Conservation (phyloP, 2,113 vertebrate species). For the Ovibos moschatus region DNA sequence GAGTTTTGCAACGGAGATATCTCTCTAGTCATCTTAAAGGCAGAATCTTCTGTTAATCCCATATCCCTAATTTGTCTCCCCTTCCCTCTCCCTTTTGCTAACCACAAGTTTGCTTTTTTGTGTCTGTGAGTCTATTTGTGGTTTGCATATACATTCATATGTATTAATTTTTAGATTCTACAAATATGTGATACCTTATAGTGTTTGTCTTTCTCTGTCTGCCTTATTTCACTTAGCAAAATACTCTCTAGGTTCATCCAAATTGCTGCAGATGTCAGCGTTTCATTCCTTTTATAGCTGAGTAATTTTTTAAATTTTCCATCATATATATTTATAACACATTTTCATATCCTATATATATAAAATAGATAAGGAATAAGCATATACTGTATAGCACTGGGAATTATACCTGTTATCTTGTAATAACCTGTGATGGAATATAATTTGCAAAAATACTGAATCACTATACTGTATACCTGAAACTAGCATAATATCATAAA, state of each 20-base stretch:
- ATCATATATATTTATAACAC: neutral
- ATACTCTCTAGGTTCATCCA: neutral
- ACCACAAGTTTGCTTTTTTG: neutral
- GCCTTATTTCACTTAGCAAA: neutral
- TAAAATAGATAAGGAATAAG: neutral
- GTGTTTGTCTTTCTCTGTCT: neutral
- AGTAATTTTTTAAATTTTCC: neutral
- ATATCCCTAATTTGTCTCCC: neutral
- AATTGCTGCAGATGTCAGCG: neutral
- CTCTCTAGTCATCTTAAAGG: neutral
- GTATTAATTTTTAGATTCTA: neutral
- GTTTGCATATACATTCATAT: neutral
- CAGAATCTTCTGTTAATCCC: neutral
- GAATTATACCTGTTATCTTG: neutral
- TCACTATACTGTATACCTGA: neutral
- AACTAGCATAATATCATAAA: neutral
- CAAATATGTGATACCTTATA: neutral
- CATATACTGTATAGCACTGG: neutral
- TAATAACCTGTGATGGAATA: neutral
- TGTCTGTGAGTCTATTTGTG: neutral
- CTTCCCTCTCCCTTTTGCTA: neutral
- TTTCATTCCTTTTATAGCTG: neutral
- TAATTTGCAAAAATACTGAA: neutral
- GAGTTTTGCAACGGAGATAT: neutral
- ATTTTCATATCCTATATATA: neutral